Evolutionary conservation across 1,140 invertebrate species (phyloP).

Genomic region (Panagrolaimus sp.): DNA sequence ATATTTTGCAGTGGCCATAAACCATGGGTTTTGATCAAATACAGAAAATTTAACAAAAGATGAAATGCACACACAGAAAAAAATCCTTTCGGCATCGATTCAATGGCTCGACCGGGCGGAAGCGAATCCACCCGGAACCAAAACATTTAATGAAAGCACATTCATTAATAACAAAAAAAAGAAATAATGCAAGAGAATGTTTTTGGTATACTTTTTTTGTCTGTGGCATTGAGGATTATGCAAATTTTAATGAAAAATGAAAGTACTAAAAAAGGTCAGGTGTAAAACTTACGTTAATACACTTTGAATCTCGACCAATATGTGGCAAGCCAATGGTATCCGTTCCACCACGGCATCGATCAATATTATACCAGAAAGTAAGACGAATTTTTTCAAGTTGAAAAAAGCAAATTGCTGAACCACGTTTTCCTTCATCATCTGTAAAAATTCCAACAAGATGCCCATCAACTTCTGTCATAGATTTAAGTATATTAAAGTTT

Average conservation of each 20-base stretch:
- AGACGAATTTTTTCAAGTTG: conserved; percentile 81
- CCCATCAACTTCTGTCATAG: conserved; percentile 83
- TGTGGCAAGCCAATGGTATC: conserved; percentile 53
- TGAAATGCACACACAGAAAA: background rate
- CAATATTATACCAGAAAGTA: conserved; percentile 95
- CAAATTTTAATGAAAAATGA: background rate
- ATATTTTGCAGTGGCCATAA: conserved; percentile 4
- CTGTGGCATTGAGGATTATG: background rate
- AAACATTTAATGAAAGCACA: no score
- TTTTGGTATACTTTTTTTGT: no score
- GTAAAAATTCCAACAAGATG: conserved; percentile 83
- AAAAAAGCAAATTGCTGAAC: conserved; percentile 84
- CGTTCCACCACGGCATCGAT: conserved; percentile 60
- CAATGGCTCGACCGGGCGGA: conserved; percentile 2
- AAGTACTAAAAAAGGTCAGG: background rate
- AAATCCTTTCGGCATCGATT: background rate
- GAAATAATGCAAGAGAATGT: no score
- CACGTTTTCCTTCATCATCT: conserved; percentile 55
- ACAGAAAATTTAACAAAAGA: conserved; percentile 14
- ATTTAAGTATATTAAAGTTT: conserved; percentile 81
- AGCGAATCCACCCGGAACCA: conserved; percentile 2
- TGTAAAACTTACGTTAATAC: conserved; percentile 48
- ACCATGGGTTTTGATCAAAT: conserved; percentile 8
- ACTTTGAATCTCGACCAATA: conserved; percentile 54
- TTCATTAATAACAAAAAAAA: no score